Conservation (phyloP, 1,140 invertebrate genomes). For the Hylaeus volcanicus region DNA sequence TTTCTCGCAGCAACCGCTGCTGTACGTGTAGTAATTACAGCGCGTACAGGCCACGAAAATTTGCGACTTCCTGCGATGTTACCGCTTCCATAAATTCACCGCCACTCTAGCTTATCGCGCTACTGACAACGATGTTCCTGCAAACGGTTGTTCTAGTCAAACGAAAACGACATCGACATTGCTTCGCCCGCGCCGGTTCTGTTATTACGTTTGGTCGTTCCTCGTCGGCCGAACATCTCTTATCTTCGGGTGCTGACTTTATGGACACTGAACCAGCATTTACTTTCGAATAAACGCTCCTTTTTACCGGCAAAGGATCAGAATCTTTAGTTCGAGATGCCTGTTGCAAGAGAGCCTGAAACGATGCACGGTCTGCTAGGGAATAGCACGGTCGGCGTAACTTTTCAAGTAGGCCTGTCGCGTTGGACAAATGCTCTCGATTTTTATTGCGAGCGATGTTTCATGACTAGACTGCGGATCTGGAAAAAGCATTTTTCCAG, state of each 20-base stretch:
- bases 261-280: background rate
- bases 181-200: background rate
- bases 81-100: conserved; percentile 45
- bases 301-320: background rate
- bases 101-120: background rate
- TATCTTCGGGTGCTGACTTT: no score
- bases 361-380: background rate
- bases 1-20: conserved; percentile 5
- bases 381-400: no score
- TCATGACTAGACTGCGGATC: no score
- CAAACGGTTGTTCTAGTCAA: background rate
- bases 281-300: conserved; percentile 11
- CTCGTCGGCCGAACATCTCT: background rate
- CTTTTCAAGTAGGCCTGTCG: no score
- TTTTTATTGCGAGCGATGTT: no score
- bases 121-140: conserved; percentile 3
- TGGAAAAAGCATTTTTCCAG: no score
- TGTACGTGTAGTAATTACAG: conserved; percentile 40
- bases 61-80: conserved; percentile 53
- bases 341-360: no score
- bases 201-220: background rate
- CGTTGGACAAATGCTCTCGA: no score
- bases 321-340: background rate
- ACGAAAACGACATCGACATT: background rate
- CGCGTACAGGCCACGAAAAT: conserved; percentile 45